Percentiles rank a stretch among this genome's conserved stretches.
Conservation (phyloP, 2,113 vertebrate genomes). For the Perognathus longimembris region DNA sequence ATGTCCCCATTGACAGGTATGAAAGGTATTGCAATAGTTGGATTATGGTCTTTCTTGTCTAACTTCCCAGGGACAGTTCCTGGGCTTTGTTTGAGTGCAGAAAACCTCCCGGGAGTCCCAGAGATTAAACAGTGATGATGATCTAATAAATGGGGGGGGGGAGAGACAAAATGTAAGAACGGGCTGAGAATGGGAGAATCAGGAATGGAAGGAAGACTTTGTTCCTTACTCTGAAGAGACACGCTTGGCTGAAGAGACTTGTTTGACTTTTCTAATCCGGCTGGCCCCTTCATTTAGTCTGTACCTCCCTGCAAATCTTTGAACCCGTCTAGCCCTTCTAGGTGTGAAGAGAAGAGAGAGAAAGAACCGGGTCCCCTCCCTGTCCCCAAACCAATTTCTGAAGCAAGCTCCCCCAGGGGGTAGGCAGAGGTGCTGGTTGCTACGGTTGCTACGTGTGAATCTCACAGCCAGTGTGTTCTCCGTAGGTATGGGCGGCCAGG, state of each 20-base stretch:
- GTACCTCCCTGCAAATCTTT: background rate
- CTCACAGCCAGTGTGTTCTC: slow-evolving; percentile 24
- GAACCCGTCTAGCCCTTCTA: background rate
- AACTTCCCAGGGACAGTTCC: background rate
- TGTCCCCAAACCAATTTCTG: slow-evolving; percentile 61
- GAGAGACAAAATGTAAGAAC: fast-evolving
- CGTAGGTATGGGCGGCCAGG: background rate
- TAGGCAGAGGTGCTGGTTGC: slow-evolving; percentile 13
- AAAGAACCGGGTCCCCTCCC: background rate
- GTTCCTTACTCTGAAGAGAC: background rate
- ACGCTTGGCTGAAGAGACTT: background rate
- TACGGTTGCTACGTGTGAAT: slow-evolving; percentile 39
- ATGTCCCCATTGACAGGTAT: too few relatives aligned
- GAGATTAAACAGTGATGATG: background rate
- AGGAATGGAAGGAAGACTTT: background rate
- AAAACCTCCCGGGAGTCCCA: background rate
- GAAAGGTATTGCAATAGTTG: too few relatives aligned
- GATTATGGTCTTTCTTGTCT: background rate
- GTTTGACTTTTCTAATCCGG: background rate
- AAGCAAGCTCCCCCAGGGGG: slow-evolving; percentile 47
- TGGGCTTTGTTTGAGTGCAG: background rate
- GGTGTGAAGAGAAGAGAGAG: background rate
- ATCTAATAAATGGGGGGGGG: background rate
- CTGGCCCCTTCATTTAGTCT: background rate
- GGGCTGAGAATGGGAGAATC: background rate